phyloP scores from a whole-genome alignment of 2,113 vertebrate genomes.

The Varanus salvator region DNA sequence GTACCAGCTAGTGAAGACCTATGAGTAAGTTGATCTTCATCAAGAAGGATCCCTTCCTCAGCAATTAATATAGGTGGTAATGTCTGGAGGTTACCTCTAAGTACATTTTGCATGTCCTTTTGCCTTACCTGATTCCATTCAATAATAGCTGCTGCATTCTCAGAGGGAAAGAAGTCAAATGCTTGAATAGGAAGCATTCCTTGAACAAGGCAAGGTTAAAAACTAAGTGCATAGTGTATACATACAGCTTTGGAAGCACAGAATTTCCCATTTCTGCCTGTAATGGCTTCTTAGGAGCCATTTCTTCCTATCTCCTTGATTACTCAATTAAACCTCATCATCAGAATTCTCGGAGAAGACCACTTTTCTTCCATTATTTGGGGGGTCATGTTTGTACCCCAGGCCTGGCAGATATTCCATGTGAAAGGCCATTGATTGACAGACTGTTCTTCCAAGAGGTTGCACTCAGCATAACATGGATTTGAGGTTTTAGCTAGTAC shows the following conservation, averaged over 20 bases:
- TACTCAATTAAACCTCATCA: not conserved
- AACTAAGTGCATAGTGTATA: not conserved
- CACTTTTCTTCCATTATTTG: no score
- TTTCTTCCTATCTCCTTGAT: not conserved
- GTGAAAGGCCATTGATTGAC: no score
- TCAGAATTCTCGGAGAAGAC: no score
- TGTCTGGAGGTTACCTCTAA: not conserved
- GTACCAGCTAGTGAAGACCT: constrained; percentile 97
- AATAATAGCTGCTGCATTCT: not conserved
- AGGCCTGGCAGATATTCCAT: no score
- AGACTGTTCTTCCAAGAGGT: no score
- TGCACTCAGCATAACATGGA: no score
- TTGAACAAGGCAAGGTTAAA: not conserved
- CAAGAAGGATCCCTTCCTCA: not conserved
- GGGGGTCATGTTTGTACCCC: no score
- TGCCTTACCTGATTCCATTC: not conserved
- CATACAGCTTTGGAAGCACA: not conserved
- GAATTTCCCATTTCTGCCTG: not conserved
- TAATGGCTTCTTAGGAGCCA: not conserved
- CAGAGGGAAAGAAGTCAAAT: not conserved
- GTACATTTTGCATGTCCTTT: not conserved
- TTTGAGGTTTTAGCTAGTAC: no score
- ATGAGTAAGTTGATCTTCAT: constrained; percentile 87
- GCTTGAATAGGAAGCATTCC: not conserved
- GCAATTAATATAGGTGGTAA: not conserved